A percentile compares a stretch with the other conserved stretches of the same genome.
These are phyloP conservation scores for Engystomops pustulosus DNA, from an alignment of 2,113 vertebrate species.

Conservation along the genomic window DNA sequence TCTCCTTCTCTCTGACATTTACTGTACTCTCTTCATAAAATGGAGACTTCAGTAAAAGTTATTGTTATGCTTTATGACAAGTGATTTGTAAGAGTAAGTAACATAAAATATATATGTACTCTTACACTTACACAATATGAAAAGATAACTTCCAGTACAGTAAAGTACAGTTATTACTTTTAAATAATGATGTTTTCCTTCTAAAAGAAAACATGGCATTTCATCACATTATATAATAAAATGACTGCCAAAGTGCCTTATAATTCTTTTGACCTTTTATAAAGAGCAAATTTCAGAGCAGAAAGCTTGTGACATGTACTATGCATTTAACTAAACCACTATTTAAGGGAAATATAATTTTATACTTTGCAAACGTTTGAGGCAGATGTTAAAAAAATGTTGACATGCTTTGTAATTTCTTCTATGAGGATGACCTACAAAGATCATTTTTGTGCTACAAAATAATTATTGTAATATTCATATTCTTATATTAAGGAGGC, in stretches of 20 bases:
- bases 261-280: constrained; percentile 3
- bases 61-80: background rate
- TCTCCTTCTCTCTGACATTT: background rate
- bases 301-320: background rate
- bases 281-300: constrained; percentile 1
- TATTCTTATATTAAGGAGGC: no score
- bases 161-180: background rate
- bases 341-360: background rate
- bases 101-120: background rate
- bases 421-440: no score
- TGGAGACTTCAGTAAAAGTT: background rate
- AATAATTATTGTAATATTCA: no score
- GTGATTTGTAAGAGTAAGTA: background rate
- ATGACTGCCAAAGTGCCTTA: background rate
- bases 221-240: background rate
- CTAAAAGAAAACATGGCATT: constrained; percentile 10
- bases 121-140: no score
- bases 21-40: background rate
- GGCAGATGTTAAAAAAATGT: no score
- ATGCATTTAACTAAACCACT: background rate
- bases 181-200: background rate
- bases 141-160: background rate
- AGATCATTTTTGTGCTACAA: no score
- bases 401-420: no score
- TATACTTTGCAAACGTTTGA: no score